Base-by-base conservation (phyloP, 1,140 invertebrate species). In the Micrasema longulum region DNA sequence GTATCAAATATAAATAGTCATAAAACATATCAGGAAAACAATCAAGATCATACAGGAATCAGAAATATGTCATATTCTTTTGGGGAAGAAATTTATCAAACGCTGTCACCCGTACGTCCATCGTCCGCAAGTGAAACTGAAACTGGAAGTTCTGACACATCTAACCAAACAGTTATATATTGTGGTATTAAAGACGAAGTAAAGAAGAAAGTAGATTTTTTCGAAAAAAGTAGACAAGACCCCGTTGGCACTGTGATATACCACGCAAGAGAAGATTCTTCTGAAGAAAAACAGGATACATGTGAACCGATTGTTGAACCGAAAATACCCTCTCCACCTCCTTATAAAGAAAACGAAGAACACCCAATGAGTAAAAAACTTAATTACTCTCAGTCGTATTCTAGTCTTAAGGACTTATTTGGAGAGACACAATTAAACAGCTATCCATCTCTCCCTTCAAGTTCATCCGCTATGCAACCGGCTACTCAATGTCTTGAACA, bases 321-420 rank as follows among this genome's bases (percentile, higher is more conserved):
- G 12, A 65, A 64, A 18, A 71, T 62, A 48, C 75, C 41, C 36
- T 62, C 62, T 23, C 72, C 43, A 22, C 57, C 50, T 38, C 76
- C 48, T 16, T 57, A 12, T 43, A 80, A 82, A 50, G 71, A 76
- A 41, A 77, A 78, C 20, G 77, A 79, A 35, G 73, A 72, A 52
- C 70, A 76, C 66, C 45, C 70, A 43, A 48, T 67, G 62, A 31
- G 11, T 1, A 41, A 75, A 62, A 69, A 76, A 53, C 31, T 87
- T 20, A 84, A 84, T 23, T 85, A 88, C 45, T 91, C 91, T 0
- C 88, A 91, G 71, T 94, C 91, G 1, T 91, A 88, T 74, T 86
- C 92, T 20, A 89, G 92, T 80, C 78, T 95, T 41, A 93, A 92
- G 77, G 92, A 93, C 53, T 79, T 93, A 0, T 94, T 92, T 76